Conservation (phyloP, 2,888 invertebrate species). For the Sthenelais limicola region DNA sequence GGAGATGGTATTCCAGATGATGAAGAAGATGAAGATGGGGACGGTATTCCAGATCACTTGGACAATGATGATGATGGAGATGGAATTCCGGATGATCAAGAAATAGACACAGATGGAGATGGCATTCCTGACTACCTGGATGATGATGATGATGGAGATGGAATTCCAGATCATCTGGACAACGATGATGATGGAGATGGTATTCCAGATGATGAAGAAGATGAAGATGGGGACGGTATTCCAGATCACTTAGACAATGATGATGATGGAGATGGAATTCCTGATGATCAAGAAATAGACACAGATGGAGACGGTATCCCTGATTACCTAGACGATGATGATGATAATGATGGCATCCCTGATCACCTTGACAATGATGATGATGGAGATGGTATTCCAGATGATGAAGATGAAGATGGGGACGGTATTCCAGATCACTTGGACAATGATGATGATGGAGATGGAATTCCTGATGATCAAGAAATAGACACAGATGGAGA, state of each 20-base stretch:
- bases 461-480: conserved; percentile 49
- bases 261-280: conserved; percentile 58
- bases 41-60: conserved; percentile 60
- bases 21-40: conserved; percentile 53
- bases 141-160: conserved; percentile 53
- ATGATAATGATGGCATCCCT: conserved; percentile 54
- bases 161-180: conserved; percentile 46
- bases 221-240: conserved; percentile 64
- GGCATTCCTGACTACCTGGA: conserved; percentile 58
- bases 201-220: conserved; percentile 51
- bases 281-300: conserved; percentile 54
- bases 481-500: conserved; percentile 47
- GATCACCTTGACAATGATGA: conserved; percentile 57
- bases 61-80: conserved; percentile 47
- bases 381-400: conserved; percentile 56
- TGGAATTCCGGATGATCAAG: conserved; percentile 51
- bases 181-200: conserved; percentile 58
- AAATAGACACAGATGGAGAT: conserved; percentile 53
- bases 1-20: conserved; percentile 67
- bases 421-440: conserved; percentile 47
- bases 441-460: conserved; percentile 58
- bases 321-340: conserved; percentile 56
- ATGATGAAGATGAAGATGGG: conserved; percentile 50
- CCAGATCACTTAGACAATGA: conserved; percentile 55
- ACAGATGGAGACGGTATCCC: conserved; percentile 57